Percentiles rank a stretch among this genome's conserved stretches.
phyloP scores from a whole-genome alignment of 2,113 vertebrate species.

The Periophthalmus modestus region DNA sequence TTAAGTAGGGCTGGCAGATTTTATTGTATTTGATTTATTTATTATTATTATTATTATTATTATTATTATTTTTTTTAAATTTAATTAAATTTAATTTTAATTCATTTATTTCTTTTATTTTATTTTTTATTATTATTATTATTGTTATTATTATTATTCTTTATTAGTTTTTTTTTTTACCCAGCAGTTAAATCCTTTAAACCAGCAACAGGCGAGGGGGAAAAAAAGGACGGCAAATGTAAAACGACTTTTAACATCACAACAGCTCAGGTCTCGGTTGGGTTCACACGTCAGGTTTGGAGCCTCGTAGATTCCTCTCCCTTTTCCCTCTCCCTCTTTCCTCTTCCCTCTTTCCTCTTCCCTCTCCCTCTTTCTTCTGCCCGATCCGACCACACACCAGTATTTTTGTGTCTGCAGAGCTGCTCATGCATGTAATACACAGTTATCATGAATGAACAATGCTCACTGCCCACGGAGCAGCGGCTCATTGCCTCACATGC shows the following conservation, averaged over 20 bases:
- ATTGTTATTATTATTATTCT: too few species aligned
- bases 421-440: conserved; percentile 51
- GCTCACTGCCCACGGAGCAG: conserved; percentile 41
- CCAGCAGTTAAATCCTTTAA: neutral
- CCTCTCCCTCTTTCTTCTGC: too few species aligned
- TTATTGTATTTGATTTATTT: too few species aligned
- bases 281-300: conserved; percentile 33
- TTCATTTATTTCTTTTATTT: too few species aligned
- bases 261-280: conserved; percentile 40
- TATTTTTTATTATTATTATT: too few species aligned
- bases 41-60: too few species aligned
- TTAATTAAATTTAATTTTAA: too few species aligned
- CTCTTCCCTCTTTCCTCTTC: too few species aligned
- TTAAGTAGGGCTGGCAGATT: too few species aligned
- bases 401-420: conserved; percentile 47
- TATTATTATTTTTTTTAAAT: too few species aligned
- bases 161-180: too few species aligned
- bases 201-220: neutral
- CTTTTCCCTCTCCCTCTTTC: too few species aligned
- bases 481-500: conserved; percentile 11
- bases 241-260: conserved; percentile 18
- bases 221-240: neutral
- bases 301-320: conserved; percentile 31
- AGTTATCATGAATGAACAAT: conserved; percentile 66
- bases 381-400: conserved; percentile 29